These are phyloP conservation scores for Abrostola triplasia DNA, from an alignment of 2,888 invertebrate species.

Conservation along the genomic window DNA sequence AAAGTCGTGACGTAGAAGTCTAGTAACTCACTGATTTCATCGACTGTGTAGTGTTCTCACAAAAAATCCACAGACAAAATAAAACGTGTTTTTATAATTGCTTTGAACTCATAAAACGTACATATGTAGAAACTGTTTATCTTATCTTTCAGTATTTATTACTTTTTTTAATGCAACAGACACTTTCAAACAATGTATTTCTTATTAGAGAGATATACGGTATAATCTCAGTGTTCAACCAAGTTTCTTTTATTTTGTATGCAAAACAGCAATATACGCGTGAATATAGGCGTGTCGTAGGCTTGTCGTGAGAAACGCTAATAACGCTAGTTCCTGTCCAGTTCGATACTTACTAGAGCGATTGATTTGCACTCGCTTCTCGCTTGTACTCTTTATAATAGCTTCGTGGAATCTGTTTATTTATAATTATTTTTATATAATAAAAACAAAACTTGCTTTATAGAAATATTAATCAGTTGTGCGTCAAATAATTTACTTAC, in stretches of 20 bases:
- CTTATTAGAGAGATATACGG: background rate
- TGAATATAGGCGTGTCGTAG: constrained; percentile 21
- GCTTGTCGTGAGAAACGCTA: constrained; percentile 47
- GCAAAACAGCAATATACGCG: constrained; percentile 27
- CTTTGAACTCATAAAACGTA: background rate
- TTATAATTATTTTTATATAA: constrained; percentile 36
- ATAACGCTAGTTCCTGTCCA: constrained; percentile 49
- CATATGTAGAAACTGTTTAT: background rate
- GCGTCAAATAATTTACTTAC: background rate
- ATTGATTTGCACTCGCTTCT: constrained; percentile 60
- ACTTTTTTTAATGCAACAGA: background rate
- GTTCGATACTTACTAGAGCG: constrained; percentile 61
- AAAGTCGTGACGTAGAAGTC: constrained; percentile 39
- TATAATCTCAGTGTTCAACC: no score
- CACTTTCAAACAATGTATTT: background rate
- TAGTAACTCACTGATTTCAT: constrained; percentile 31
- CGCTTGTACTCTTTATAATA: constrained; percentile 56
- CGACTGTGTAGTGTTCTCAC: constrained; percentile 17
- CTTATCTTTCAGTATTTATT: background rate
- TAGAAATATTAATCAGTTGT: background rate
- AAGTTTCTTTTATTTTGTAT: constrained; percentile 18
- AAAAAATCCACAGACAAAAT: constrained; percentile 1
- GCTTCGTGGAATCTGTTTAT: constrained; percentile 39
- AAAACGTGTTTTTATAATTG: constrained; percentile 10
- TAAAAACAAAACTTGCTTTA: constrained; percentile 11